Conservation (phyloP, 2,888 invertebrate genomes). For the Flexamia atlantica region DNA sequence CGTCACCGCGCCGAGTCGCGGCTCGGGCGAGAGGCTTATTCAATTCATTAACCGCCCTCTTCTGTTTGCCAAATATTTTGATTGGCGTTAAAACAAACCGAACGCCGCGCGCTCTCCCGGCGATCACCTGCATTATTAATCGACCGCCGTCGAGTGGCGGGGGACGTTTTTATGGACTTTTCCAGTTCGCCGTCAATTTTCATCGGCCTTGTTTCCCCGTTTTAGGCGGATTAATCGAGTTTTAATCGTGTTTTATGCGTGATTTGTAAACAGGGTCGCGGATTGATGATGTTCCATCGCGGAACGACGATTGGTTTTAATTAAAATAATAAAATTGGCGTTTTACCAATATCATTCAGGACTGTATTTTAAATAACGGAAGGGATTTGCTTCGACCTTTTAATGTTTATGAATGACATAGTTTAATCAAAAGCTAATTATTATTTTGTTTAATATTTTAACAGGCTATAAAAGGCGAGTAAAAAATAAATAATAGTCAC, state of each 20-base stretch:
- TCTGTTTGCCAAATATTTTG: conserved; percentile 54
- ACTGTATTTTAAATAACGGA: no score
- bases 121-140: conserved; percentile 48
- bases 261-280: conserved; percentile 20
- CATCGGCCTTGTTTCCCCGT: background rate
- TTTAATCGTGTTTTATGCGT: conserved; percentile 31
- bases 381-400: no score
- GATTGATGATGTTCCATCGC: background rate
- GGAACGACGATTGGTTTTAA: no score
- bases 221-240: conserved; percentile 4
- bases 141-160: background rate
- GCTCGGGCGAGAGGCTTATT: background rate
- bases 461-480: no score
- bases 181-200: conserved; percentile 33
- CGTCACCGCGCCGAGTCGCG: background rate
- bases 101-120: conserved; percentile 29
- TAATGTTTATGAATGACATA: no score
- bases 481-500: no score
- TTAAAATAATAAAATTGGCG: no score
- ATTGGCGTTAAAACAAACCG: conserved; percentile 59
- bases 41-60: conserved; percentile 59
- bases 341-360: no score
- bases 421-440: no score
- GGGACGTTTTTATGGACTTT: conserved; percentile 40
- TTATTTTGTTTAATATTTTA: no score